phyloP scores from a whole-genome alignment of 2,888 invertebrate genomes.

The Eupithecia pulchellata region DNA sequence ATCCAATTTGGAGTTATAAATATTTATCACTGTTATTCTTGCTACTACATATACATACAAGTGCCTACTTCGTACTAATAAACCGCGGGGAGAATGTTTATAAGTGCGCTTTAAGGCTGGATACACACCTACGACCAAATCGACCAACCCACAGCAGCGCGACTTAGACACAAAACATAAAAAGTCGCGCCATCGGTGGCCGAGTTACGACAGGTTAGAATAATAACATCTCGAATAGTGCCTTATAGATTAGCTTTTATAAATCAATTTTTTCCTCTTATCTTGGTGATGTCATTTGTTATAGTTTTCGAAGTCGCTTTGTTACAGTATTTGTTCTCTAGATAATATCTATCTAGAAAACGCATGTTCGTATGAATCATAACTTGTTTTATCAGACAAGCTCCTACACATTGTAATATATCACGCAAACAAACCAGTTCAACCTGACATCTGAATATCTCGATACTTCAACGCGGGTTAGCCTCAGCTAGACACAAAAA shows the following conservation, averaged over 20 bases:
- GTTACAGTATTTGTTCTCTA: background rate
- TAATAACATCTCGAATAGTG: background rate
- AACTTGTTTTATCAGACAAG: background rate
- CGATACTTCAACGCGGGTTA: background rate
- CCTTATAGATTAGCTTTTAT: background rate
- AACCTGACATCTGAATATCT: background rate
- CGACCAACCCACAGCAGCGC: background rate
- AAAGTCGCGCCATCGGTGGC: background rate
- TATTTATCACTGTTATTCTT: conserved; percentile 44
- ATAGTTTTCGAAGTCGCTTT: background rate
- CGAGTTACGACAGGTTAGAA: background rate
- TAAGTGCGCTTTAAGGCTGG: conserved; percentile 57
- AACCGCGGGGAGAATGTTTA: conserved; percentile 54
- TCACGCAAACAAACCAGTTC: background rate
- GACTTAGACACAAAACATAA: background rate
- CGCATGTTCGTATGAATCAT: background rate
- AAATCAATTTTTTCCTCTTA: background rate
- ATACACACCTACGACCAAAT: background rate
- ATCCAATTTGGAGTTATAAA: conserved; percentile 46
- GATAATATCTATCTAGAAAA: background rate
- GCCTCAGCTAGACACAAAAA: background rate
- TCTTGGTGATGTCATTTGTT: background rate
- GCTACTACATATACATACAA: conserved; percentile 34
- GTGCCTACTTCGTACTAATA: conserved; percentile 49
- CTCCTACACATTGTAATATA: background rate